phyloP scores from a whole-genome alignment of 2,797 vertebrate species.

The Hybognathus amarus region DNA sequence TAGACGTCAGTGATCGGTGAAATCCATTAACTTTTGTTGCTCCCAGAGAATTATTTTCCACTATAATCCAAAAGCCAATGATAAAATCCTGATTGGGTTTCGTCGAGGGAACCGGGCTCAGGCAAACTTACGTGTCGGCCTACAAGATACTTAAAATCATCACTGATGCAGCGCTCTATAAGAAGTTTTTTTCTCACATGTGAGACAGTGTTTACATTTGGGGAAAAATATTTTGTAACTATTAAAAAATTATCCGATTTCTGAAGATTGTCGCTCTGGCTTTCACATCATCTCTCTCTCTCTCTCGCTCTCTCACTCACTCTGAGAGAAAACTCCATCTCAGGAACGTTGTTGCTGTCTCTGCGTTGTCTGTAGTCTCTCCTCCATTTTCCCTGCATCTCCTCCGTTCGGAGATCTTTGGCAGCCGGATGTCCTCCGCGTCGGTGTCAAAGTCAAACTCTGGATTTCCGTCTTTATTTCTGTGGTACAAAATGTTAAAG shows the following conservation, averaged over 20 bases:
- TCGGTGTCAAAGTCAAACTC: conserved; percentile 85
- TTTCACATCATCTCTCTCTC: background rate
- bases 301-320: conserved; percentile 68
- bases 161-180: background rate
- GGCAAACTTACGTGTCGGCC: background rate
- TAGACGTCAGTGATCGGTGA: background rate
- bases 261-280: background rate
- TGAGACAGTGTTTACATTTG: background rate
- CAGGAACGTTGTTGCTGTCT: conserved; percentile 72
- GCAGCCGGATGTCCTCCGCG: conserved; percentile 77
- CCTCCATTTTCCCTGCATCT: conserved; percentile 67
- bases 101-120: background rate
- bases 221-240: background rate
- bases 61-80: no score
- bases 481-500: conserved; percentile 57
- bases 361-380: conserved; percentile 64
- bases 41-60: background rate
- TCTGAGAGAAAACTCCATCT: conserved; percentile 84
- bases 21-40: background rate
- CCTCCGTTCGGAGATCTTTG: conserved; percentile 77
- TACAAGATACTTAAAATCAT: no score
- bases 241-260: background rate
- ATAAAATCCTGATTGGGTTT: background rate
- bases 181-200: background rate
- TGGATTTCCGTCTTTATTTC: conserved; percentile 81